Base-by-base conservation (phyloP, 2,888 invertebrate genomes). In the Tipula lateralis region DNA sequence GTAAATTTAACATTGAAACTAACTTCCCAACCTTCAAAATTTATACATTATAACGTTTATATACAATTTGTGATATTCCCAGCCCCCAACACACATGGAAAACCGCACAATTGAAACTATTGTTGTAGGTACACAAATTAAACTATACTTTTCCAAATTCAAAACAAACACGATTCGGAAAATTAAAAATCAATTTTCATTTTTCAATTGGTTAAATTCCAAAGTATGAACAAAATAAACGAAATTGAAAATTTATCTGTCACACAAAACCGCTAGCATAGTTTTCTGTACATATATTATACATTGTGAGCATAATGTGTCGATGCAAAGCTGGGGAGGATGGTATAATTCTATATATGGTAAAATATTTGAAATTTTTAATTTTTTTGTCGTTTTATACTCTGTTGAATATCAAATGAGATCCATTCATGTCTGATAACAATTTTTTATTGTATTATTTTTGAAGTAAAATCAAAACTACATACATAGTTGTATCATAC, bases 101-200 rank as follows among this genome's bases (percentile, higher is more conserved):
- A n/a, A n/a, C n/a, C n/a, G n/a, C n/a, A n/a, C n/a, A n/a, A n/a
- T n/a, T n/a, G n/a, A 32, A 5, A 32, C 7, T 32, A 44, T 66
- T 66, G 24, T 66, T 66, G 66, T 39, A 16, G 5, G 7, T 2
- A 66, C 66, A 24, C 9, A 66, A 66, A 66, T 66, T 66, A 66
- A 66, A 66, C 7, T 24, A 66, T 66, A n/a, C 24, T 66, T 24
- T 66, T n/a, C 4, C 9, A 66, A 44, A 44, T 44, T 50, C 44
- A 19, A 66, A 66, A 66, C 66, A 66, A 66, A 66, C 19, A 24
- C 66, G 66, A 66, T 24, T 66, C 24, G 66, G 24, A 66, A 66
- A 66, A 66, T 66, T 66, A 66, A 66, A 66, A 66, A 66, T 66
- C 66, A 66, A 66, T 66, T 66, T 66, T 24, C 66, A 66, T 66